Evolutionary conservation across 2,888 invertebrate species (phyloP).

Genomic region (Xiphydria camelus): DNA sequence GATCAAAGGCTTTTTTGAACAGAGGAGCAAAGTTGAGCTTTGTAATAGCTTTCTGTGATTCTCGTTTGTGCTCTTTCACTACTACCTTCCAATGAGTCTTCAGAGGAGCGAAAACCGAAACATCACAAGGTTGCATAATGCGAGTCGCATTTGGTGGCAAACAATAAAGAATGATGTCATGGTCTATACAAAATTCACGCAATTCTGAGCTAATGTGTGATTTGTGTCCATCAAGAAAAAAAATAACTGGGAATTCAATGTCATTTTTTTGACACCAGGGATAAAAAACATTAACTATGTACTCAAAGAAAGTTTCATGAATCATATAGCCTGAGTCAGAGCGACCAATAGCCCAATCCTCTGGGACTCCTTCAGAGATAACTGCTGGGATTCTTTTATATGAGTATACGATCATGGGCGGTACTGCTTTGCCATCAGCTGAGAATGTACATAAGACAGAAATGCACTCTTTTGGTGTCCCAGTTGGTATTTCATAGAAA

Average conservation of each 20-base stretch:
- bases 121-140: constrained; percentile 34
- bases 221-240: constrained; percentile 34
- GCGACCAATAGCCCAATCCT: constrained; percentile 39
- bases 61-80: constrained; percentile 13
- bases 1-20: constrained; percentile 16
- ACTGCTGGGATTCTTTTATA: constrained; percentile 34
- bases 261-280: constrained; percentile 33
- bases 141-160: constrained; percentile 32
- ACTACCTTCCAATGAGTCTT: constrained; percentile 27
- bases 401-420: constrained; percentile 41
- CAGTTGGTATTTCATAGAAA: constrained; percentile 23
- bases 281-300: constrained; percentile 42
- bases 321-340: constrained; percentile 46
- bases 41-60: constrained; percentile 18
- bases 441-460: constrained; percentile 26
- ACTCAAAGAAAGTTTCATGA: constrained; percentile 44
- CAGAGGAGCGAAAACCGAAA: constrained; percentile 27
- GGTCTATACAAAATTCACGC: constrained; percentile 28
- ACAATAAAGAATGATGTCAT: constrained; percentile 30
- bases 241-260: constrained; percentile 32
- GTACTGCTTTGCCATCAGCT: constrained; percentile 36
- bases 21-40: constrained; percentile 13
- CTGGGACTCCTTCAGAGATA: too few relatives aligned
- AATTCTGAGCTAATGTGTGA: constrained; percentile 19
- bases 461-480: constrained; percentile 28